A percentile compares a stretch with the other conserved stretches of the same genome.
These are phyloP conservation scores for Phaenicophaeus curvirostris DNA, from an alignment of 2,797 vertebrate genomes.

Conservation along the genomic window DNA sequence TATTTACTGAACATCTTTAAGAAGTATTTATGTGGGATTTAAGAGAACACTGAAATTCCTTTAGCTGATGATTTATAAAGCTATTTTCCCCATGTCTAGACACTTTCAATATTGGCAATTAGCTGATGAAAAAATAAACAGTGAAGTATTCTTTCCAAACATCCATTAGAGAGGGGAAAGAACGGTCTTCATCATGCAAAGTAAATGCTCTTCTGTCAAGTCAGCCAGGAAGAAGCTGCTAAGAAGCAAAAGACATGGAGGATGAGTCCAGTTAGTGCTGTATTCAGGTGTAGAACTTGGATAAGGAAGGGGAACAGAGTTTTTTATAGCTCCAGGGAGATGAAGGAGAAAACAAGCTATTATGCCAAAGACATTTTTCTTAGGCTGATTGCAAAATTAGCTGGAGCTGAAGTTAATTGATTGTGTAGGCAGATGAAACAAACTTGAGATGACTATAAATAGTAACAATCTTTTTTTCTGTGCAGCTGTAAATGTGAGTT, in stretches of 20 bases:
- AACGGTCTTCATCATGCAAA: constrained; percentile 23
- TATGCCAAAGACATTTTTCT: constrained; percentile 57
- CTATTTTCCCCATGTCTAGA: constrained; percentile 50
- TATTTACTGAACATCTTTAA: constrained; percentile 50
- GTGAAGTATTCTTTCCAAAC: constrained; percentile 49
- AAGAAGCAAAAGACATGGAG: constrained; percentile 11
- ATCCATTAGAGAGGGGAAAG: constrained; percentile 26
- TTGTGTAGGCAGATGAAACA: constrained; percentile 72
- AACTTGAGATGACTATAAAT: constrained; percentile 65
- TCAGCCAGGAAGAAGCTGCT: constrained; percentile 26
- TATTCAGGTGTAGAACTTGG: constrained; percentile 29
- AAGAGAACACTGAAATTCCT: constrained; percentile 59
- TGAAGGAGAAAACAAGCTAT: constrained; percentile 27
- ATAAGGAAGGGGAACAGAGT: neutral
- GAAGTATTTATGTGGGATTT: constrained; percentile 52
- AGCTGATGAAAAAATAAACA: constrained; percentile 60
- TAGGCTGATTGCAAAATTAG: constrained; percentile 61
- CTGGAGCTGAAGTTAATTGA: constrained; percentile 67
- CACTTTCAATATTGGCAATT: constrained; percentile 56
- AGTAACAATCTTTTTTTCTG: constrained; percentile 38
- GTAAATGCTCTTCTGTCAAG: constrained; percentile 30
- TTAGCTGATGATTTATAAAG: constrained; percentile 57
- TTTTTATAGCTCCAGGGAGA: constrained; percentile 56
- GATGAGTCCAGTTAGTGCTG: neutral
- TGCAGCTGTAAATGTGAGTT: constrained; percentile 58